Evolutionary conservation across 2,888 invertebrate species (phyloP).

Genomic region (Cantharis rufa): DNA sequence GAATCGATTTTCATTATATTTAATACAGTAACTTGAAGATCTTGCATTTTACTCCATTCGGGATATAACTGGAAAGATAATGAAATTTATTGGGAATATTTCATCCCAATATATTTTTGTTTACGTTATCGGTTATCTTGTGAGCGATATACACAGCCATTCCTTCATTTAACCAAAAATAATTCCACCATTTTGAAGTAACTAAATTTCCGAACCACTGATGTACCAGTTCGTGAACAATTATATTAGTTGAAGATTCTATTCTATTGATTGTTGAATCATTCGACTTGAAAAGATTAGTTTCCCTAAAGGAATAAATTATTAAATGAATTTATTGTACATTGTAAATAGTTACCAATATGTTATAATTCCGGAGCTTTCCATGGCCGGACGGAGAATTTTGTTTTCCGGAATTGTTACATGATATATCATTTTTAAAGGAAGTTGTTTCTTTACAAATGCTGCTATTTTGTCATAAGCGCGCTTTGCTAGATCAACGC

Average conservation of each 20-base stretch:
- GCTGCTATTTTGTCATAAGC: not conserved
- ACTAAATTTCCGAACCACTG: conserved; percentile 59
- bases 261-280: conserved; percentile 39
- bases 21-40: not conserved
- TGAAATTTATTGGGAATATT: not conserved
- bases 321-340: no score
- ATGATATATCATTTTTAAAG: not conserved
- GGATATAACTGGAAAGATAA: not conserved
- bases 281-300: accelerated
- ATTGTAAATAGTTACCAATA: not conserved
- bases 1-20: not conserved
- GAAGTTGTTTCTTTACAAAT: not conserved
- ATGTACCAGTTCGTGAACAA: conserved; percentile 62
- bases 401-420: not conserved
- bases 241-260: conserved; percentile 64
- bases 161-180: conserved; percentile 57
- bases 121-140: conserved; percentile 48
- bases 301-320: not conserved
- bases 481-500: conserved; percentile 46
- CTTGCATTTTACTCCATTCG: not conserved
- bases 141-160: conserved; percentile 61
- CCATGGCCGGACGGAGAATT: not conserved
- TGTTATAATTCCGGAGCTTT: not conserved
- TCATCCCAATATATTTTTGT: not conserved
- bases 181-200: conserved; percentile 52